Base-by-base conservation (phyloP, 1,140 invertebrate species). In the Leucophenga varia region DNA sequence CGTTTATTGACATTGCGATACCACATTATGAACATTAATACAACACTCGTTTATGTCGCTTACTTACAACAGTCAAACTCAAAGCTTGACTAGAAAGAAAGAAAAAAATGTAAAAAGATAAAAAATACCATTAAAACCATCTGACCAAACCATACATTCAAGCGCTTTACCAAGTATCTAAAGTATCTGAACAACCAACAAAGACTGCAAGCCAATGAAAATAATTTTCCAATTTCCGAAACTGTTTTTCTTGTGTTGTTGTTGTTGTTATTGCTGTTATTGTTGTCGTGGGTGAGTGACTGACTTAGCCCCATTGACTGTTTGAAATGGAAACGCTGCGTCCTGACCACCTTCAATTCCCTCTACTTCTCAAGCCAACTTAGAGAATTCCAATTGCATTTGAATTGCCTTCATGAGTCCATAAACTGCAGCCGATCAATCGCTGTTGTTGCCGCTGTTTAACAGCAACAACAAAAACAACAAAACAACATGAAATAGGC, bases 11-110 rank as follows among this genome's bases (percentile, higher is more conserved):
- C 67, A 67, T 70, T 53, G 61, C 57, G 61, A 70, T 70, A 70
- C 67, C 67, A 70, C 67, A 68, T 71, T 70, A 70, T 70, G 67
- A 71, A 71, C 67, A 70, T 70, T 70, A 70, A 70, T 65, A 61
- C 67, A 70, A 70, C 67, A 70, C 67, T 64, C 67, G 61, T 70
- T 70, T 70, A 70, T 59, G 67, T 61, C 63, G 67, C 61, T 67
- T 70, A 67, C 67, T 65, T 70, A 70, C 67, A 70, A 67, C 31
- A 40, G n/a, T 8, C 5, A 25, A 25, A 25, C 22, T 10, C 22
- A 25, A 25, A n/a, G n/a, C n/a, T n/a, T n/a, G n/a, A n/a, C n/a
- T n/a, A n/a, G n/a, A n/a, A 25, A 25, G 10, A 25, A 25, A 25
- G 10, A 25, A 25, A 25, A 25, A 25, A 25, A 25, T 6, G 22